Evolutionary conservation across 2,888 invertebrate genomes (phyloP).

Genomic region (Brachypalpus laphriformis): DNA sequence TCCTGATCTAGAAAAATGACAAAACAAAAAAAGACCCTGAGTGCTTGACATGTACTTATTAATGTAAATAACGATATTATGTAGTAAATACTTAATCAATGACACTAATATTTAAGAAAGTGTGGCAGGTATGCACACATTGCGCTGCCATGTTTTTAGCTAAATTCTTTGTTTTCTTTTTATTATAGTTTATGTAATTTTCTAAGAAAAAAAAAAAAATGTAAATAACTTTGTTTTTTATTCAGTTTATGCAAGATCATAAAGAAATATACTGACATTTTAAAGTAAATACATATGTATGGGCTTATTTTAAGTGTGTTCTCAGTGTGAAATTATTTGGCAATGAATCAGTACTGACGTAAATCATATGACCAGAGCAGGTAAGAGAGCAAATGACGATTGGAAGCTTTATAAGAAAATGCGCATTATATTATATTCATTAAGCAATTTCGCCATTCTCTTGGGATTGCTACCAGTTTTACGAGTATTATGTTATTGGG

Average conservation of each 20-base stretch:
- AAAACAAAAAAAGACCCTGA: slow-evolving; percentile 12
- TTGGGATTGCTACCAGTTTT: too few species aligned
- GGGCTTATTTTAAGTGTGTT: not conserved
- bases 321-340: not conserved
- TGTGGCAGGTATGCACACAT: not conserved
- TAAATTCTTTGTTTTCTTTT: slow-evolving; percentile 32
- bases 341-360: not conserved
- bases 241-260: slow-evolving; percentile 20
- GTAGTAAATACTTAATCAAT: slow-evolving; percentile 47
- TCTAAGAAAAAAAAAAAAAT: slow-evolving; percentile 3
- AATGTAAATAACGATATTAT: slow-evolving; percentile 60
- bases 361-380: not conserved
- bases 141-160: slow-evolving; percentile 23
- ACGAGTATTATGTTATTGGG: too few species aligned
- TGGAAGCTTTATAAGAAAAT: too few species aligned
- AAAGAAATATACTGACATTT: slow-evolving; percentile 47
- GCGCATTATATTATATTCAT: too few species aligned
- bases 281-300: not conserved
- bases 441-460: too few species aligned
- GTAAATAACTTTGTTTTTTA: slow-evolving; percentile 53
- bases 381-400: too few species aligned
- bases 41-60: slow-evolving; percentile 58
- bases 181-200: slow-evolving; percentile 22
- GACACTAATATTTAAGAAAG: slow-evolving; percentile 46
- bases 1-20: not conserved